Evolutionary conservation across 2,797 vertebrate genomes (phyloP).

Genomic region (Rhynchonycteris naso): DNA sequence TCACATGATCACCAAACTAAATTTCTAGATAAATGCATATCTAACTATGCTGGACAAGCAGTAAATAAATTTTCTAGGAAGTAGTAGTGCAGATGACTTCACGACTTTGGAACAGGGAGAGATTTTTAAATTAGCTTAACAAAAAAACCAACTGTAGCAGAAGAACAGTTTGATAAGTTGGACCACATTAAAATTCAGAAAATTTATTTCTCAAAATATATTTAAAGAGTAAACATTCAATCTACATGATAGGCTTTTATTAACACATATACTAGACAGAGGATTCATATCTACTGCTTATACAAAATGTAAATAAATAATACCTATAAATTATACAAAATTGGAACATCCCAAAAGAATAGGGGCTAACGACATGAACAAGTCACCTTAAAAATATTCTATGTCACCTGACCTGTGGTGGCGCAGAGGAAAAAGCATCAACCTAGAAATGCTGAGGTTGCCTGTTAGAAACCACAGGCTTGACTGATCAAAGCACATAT

Average conservation of each 20-base stretch:
- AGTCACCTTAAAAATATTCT: not conserved
- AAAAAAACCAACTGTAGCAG: not conserved
- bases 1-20: not conserved
- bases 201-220: slow-evolving; percentile 7
- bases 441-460: too few species aligned
- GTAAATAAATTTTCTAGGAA: not conserved
- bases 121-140: not conserved
- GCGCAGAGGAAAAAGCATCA: too few species aligned
- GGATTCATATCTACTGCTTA: not conserved
- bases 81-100: not conserved
- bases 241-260: not conserved
- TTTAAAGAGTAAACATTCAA: not conserved
- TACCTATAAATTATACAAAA: not conserved
- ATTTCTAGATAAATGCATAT: not conserved
- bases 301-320: not conserved
- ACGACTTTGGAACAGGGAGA: not conserved
- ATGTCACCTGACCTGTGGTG: too few species aligned
- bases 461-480: too few species aligned
- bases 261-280: not conserved
- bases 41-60: not conserved
- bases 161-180: not conserved
- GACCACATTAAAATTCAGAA: slow-evolving; percentile 34
- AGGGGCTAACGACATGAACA: not conserved
- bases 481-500: too few species aligned
- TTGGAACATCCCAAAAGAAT: not conserved